Base-by-base conservation (phyloP, 2,888 invertebrate genomes). In the Cheilosia variabilis region DNA sequence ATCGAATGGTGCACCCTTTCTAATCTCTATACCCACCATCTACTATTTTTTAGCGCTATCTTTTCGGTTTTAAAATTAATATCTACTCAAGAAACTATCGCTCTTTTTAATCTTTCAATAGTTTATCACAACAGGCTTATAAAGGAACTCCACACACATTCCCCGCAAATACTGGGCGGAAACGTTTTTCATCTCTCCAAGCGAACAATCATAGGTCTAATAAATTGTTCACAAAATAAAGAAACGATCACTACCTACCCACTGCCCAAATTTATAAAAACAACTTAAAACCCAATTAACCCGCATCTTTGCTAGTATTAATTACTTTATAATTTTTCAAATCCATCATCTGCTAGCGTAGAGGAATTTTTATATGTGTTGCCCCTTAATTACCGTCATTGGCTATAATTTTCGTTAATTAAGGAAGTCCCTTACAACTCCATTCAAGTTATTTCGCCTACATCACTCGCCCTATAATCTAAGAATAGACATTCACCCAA, bases 401-500 rank as follows among this genome's bases (percentile, higher is more conserved):
- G 53, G 9, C n/a, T 24, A 22, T 37, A 13, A 24, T 52, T 34
- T 27, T 15, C 0, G 19, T 19, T n/a, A 31, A 13, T 13, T 34
- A 19, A 37, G 4, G 22, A 50, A 52, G 55, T 41, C 27, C 53
- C 66, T 43, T 52, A 17, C 22, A 62, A 24, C 27, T 34, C 50
- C 1, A 24, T 55, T 10, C 1, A 55, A 57, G 24, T 43, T 45
- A 34, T 68, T 57, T 57, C 22, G 1, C 43, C 57, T 45, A 57
- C 45, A 17, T 34, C 24, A 22, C n/a, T 6, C 31, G 19, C 62
- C n/a, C 41, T n/a, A 4, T 15, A 57, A 10, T 60, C 71, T 27
- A 47, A 58, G 47, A 58, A 71, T 71, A 60, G 58, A n/a, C 27
- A 50, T 71, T 50, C 58, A 71, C 53, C 41, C 53, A 72, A 72